These are phyloP conservation scores for Amblyopsis hoosieri DNA, from an alignment of 2,797 vertebrate species.

Conservation along the genomic window DNA sequence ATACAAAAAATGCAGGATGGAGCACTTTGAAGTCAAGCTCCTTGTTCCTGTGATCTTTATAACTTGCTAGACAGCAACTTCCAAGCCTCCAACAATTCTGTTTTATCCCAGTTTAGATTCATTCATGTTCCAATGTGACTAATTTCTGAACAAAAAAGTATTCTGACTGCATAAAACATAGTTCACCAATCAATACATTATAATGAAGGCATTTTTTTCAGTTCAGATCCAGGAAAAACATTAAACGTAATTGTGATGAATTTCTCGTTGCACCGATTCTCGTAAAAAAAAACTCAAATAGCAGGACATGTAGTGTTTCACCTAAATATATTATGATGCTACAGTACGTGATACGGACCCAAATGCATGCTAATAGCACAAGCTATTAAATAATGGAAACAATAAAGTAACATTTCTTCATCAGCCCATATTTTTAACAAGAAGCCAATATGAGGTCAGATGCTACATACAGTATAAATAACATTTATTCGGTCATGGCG, in stretches of 20 bases:
- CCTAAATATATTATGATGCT: conserved; percentile 24
- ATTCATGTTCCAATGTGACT: too few species aligned
- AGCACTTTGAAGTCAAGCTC: conserved; percentile 43
- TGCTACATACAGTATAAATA: conserved; percentile 13
- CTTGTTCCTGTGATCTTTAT: conserved; percentile 37
- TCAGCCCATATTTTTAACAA: conserved; percentile 19
- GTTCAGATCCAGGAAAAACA: conserved; percentile 58
- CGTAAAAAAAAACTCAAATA: conserved; percentile 5
- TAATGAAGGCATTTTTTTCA: conserved; percentile 65
- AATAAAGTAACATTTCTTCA: conserved; percentile 35
- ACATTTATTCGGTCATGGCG: conserved; percentile 25
- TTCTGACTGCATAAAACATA: background rate
- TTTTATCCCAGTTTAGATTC: conserved; percentile 19
- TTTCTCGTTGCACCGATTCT: conserved; percentile 43
- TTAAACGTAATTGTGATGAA: conserved; percentile 49
- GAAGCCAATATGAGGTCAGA: conserved; percentile 5
- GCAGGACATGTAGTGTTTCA: background rate
- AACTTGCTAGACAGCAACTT: conserved; percentile 33
- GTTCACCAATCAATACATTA: conserved; percentile 61
- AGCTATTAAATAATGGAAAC: conserved; percentile 13
- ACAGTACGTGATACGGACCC: conserved; percentile 23
- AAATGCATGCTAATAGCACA: conserved; percentile 11
- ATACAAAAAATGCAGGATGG: conserved; percentile 35
- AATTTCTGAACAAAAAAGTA: too few species aligned
- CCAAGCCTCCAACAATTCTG: conserved; percentile 6